Conservation (phyloP, 1,140 invertebrate species). For the Neodiprion virginianus region DNA sequence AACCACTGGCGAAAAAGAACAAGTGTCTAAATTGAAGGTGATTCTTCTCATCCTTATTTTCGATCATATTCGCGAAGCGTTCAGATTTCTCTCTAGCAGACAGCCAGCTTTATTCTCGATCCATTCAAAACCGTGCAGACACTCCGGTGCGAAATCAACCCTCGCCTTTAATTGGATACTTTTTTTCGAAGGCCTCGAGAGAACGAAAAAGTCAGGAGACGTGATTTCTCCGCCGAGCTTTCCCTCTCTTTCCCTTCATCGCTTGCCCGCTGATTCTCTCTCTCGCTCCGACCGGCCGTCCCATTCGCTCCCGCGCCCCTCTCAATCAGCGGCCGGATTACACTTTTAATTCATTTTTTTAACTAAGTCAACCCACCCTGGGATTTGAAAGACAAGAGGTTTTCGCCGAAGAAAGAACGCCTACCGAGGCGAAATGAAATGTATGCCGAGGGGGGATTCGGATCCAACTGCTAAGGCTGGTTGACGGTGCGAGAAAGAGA, state of each 20-base stretch:
- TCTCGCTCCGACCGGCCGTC: constrained; percentile 30
- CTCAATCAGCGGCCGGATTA: constrained; percentile 53
- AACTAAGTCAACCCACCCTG: constrained; percentile 40
- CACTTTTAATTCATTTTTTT: constrained; percentile 59
- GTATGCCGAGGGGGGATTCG: not conserved
- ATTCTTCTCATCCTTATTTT: too few species aligned
- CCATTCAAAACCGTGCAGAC: constrained; percentile 5
- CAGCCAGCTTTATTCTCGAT: constrained; percentile 24
- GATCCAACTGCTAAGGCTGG: not conserved
- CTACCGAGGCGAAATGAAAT: constrained; percentile 5
- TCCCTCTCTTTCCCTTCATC: constrained; percentile 17
- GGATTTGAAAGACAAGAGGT: constrained; percentile 13
- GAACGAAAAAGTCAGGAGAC: constrained; percentile 53
- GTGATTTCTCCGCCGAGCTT: constrained; percentile 27
- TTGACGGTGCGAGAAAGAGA: not conserved
- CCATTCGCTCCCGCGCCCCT: constrained; percentile 29
- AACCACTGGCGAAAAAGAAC: too few species aligned
- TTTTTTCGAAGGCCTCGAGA: constrained; percentile 48
- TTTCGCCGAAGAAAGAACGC: not conserved
- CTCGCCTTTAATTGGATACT: constrained; percentile 56
- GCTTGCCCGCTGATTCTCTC: not conserved
- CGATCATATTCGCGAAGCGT: too few species aligned
- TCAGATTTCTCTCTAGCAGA: not conserved
- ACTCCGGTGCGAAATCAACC: constrained; percentile 34
- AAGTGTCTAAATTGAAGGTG: too few species aligned